A percentile compares a stretch with the other conserved stretches of the same genome.
These are phyloP conservation scores for Megastigmus dorsalis DNA, from an alignment of 2,888 invertebrate genomes.

Conservation along the genomic window DNA sequence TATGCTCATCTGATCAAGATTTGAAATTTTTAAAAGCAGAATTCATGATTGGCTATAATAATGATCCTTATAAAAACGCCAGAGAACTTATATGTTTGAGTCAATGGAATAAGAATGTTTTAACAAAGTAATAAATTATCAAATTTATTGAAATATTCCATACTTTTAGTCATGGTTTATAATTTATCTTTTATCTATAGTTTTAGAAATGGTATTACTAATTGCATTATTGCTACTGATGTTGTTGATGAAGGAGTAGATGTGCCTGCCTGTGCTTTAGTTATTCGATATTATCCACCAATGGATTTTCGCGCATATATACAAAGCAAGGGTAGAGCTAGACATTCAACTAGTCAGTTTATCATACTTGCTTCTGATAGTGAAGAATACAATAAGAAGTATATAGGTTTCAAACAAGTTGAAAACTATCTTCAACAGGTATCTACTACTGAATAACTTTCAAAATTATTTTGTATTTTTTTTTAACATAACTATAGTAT, in stretches of 20 bases:
- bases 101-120: constrained; percentile 77
- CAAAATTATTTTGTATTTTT: constrained; percentile 47
- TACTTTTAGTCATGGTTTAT: constrained; percentile 45
- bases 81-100: constrained; percentile 77
- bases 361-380: constrained; percentile 76
- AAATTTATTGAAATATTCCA: constrained; percentile 19
- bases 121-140: constrained; percentile 74
- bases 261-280: constrained; percentile 86
- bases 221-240: constrained; percentile 84
- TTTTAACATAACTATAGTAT: not conserved
- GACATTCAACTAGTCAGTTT: constrained; percentile 79
- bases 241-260: constrained; percentile 95
- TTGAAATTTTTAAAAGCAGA: constrained; percentile 80
- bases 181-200: constrained; percentile 61
- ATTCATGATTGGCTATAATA: constrained; percentile 83
- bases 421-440: constrained; percentile 77
- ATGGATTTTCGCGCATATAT: constrained; percentile 88
- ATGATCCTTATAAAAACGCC: constrained; percentile 77
- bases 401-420: constrained; percentile 75
- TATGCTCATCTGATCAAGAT: constrained; percentile 70
- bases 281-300: constrained; percentile 84
- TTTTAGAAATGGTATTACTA: constrained; percentile 79
- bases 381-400: constrained; percentile 70
- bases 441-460: constrained; percentile 57
- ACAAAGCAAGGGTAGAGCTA: constrained; percentile 93